A percentile compares a stretch with the other conserved stretches of the same genome.
These are phyloP conservation scores for Cardiocondyla obscurior DNA, from an alignment of 1,140 invertebrate genomes.

Conservation along the genomic window DNA sequence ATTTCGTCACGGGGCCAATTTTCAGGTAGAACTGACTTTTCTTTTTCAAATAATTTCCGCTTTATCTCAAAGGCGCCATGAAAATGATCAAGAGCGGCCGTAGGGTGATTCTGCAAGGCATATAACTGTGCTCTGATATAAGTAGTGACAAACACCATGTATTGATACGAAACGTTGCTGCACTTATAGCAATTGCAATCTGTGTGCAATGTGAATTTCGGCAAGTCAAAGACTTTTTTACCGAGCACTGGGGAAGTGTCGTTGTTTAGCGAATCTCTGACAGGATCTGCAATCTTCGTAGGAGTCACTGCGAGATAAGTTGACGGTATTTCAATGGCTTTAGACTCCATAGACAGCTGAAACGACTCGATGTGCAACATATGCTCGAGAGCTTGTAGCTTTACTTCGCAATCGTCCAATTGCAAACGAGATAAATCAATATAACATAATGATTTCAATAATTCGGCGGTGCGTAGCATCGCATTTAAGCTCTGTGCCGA, in stretches of 20 bases:
- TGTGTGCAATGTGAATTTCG: slow-evolving; percentile 73
- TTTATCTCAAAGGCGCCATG: slow-evolving; percentile 75
- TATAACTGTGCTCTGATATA: slow-evolving; percentile 78
- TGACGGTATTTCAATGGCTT: not conserved
- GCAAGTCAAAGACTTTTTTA: slow-evolving; percentile 69
- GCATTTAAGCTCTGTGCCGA: slow-evolving; percentile 74
- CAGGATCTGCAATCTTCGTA: slow-evolving; percentile 36
- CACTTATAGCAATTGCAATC: slow-evolving; percentile 78
- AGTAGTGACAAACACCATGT: slow-evolving; percentile 73
- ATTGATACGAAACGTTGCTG: slow-evolving; percentile 73
- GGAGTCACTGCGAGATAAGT: slow-evolving; percentile 6
- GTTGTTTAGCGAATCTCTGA: slow-evolving; percentile 65
- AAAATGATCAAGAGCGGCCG: slow-evolving; percentile 74
- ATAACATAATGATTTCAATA: slow-evolving; percentile 76
- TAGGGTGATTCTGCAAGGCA: slow-evolving; percentile 65
- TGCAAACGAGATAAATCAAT: slow-evolving; percentile 75
- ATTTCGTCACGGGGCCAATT: not conserved
- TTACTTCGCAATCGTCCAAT: slow-evolving; percentile 76
- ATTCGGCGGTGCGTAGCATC: slow-evolving; percentile 72
- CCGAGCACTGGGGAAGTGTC: slow-evolving; percentile 73
- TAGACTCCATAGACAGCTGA: slow-evolving; percentile 55
- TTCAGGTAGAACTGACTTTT: slow-evolving; percentile 59
- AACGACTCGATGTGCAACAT: slow-evolving; percentile 76
- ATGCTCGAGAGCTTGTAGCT: slow-evolving; percentile 77
- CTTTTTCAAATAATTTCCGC: slow-evolving; percentile 57